These are phyloP conservation scores for Heliocidaris tuberculata DNA, from an alignment of 35 echinoderm and acorn worm genomes.

Conservation along the genomic window DNA sequence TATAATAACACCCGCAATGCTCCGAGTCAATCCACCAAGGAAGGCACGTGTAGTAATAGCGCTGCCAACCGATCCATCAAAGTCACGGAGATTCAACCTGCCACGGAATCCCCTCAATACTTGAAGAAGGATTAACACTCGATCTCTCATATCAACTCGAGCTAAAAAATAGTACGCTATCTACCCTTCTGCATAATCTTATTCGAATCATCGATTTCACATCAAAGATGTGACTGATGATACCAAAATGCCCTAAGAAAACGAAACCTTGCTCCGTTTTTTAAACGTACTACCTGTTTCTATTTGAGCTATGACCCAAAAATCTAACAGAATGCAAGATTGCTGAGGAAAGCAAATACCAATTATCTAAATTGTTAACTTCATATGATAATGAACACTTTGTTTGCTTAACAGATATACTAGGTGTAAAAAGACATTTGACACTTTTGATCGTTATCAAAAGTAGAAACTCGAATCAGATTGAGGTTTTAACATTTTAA, in stretches of 20 bases:
- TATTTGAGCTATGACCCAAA: no score
- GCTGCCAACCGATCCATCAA: conserved; percentile 3
- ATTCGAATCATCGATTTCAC: not conserved
- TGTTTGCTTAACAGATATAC: no score
- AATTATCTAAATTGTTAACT: no score
- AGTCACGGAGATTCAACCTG: not conserved
- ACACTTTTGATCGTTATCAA: no score
- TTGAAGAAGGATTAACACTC: no score
- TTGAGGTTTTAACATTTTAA: no score
- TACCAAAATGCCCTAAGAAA: not conserved
- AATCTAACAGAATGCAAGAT: no score
- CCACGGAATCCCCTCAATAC: not conserved
- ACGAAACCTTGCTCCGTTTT: not conserved
- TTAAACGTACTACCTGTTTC: not conserved
- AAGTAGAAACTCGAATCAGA: no score
- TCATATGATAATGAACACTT: no score
- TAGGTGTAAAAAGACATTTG: no score
- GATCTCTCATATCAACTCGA: not conserved
- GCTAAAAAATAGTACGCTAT: not conserved
- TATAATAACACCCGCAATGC: not conserved
- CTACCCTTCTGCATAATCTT: not conserved
- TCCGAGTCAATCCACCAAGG: not conserved
- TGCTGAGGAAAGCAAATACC: no score
- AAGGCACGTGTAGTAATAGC: conserved; percentile 3
- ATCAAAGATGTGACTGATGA: not conserved